Base-by-base conservation (phyloP, 2,113 vertebrate species). In the Pitta sordida region DNA sequence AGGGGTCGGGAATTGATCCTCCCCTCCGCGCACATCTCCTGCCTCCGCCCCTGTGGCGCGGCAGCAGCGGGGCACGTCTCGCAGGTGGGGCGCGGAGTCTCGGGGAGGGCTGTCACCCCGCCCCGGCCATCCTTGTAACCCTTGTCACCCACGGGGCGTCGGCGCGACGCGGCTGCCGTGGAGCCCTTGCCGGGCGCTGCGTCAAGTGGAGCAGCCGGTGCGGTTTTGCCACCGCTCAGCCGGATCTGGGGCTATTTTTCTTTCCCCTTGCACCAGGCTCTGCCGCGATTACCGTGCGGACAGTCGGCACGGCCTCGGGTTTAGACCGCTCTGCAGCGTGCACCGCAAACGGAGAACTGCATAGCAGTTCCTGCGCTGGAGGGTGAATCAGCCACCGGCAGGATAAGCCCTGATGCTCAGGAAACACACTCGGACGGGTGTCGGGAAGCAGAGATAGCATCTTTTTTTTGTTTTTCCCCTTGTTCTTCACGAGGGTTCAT, bases 391-490 rank as follows among this genome's bases (percentile, higher is more conserved):
- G 78, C 29, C 83, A 9, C 22, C n/a, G 36, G 49, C 8, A 21
- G 67, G 52, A 46, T 68, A 14, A 83, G 58, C 29, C 60, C 70
- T 53, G 65, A 18, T 81, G 84, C 78, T 86, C 86, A 15, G 90
- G 78, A 86, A 95, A 86, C 30, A 53, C 76, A 5, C 15, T 48
- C 39, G 24, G 43, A 44, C 13, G 11, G 44, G 5, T 93, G 74
- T 62, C 69, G 82, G 88, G 91, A 95, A 94, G 37, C 43, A 86
- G 26, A 78, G 37, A 0, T 49, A 32, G 77, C 49, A 65, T n/a
- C 13, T 14, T 15, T 10, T 30, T 37, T 24, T 51, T 24, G n/a
- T 23, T 44, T 39, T 55, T 32, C 44, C 6, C 9, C 14, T 34
- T 46, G 8, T 70, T 70, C 14, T 93, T 83, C 51, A 36, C 13